A percentile compares a stretch with the other conserved stretches of the same genome.
These are phyloP conservation scores for Plemyria rubiginata DNA, from an alignment of 2,888 invertebrate species.

Conservation along the genomic window DNA sequence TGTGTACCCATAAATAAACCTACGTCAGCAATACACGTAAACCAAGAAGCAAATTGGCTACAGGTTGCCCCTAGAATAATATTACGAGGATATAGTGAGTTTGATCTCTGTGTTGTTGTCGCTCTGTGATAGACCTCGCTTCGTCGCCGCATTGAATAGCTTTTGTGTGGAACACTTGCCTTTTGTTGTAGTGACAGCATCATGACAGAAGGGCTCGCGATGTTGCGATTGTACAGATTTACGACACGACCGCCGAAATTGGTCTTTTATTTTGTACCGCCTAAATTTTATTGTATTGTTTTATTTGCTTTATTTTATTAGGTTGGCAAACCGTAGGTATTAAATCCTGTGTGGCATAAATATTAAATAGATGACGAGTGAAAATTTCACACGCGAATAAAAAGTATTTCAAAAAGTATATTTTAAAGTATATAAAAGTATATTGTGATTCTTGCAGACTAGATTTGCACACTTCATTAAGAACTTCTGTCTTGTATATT, in stretches of 20 bases:
- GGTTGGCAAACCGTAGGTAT: slow-evolving; percentile 28
- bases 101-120: slow-evolving; percentile 10
- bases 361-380: slow-evolving; percentile 10
- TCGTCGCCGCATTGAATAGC: slow-evolving; percentile 60
- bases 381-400: background rate
- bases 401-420: too few relatives aligned
- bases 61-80: background rate
- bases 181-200: slow-evolving; percentile 64
- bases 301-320: slow-evolving; percentile 36
- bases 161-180: slow-evolving; percentile 64
- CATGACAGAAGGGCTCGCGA: slow-evolving; percentile 56
- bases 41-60: background rate
- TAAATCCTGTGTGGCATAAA: slow-evolving; percentile 21
- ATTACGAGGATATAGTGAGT: background rate
- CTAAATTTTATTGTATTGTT: slow-evolving; percentile 41
- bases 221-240: slow-evolving; percentile 63
- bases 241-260: slow-evolving; percentile 57
- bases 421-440: too few relatives aligned
- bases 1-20: background rate
- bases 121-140: slow-evolving; percentile 41
- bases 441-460: too few relatives aligned
- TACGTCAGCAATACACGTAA: background rate
- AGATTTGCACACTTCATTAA: too few relatives aligned
- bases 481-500: too few relatives aligned
- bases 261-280: slow-evolving; percentile 49